A percentile compares a stretch with the other conserved stretches of the same genome.
phyloP scores from a whole-genome alignment of 1,140 invertebrate species.

The Drosophila busckii region DNA sequence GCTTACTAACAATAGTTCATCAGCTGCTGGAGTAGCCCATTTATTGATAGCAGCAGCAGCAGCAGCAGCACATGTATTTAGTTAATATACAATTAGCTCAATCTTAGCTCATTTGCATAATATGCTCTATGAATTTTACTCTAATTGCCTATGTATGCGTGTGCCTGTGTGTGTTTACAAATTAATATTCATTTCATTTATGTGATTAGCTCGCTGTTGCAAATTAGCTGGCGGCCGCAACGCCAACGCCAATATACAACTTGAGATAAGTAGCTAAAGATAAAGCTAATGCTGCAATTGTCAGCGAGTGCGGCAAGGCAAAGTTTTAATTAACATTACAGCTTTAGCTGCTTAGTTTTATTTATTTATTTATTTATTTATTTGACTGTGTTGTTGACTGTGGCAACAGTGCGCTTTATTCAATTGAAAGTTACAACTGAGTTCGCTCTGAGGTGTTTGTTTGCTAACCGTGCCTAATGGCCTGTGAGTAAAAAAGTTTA shows the following conservation, averaged over 20 bases:
- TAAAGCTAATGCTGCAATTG: constrained; percentile 12
- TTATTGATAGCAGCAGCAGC: constrained; percentile 12
- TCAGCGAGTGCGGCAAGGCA: constrained; percentile 6
- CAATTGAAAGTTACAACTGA: not conserved
- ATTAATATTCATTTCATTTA: constrained; percentile 55
- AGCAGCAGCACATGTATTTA: constrained; percentile 43
- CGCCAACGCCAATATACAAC: constrained; percentile 1
- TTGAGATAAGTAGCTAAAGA: constrained; percentile 20
- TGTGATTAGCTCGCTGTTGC: constrained; percentile 65
- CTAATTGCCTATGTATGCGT: constrained; percentile 52
- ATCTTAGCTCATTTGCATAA: constrained; percentile 58
- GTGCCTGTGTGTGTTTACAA: constrained; percentile 13
- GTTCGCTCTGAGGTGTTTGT: no score
- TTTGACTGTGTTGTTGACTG: constrained; percentile 2
- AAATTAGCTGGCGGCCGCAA: constrained; percentile 54
- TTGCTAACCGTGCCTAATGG: no score
- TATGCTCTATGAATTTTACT: constrained; percentile 37
- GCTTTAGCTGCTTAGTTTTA: constrained; percentile 46
- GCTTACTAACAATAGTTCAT: constrained; percentile 14
- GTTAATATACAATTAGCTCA: constrained; percentile 71
- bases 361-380: constrained; percentile 10
- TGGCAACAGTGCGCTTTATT: constrained; percentile 32
- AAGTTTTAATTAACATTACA: constrained; percentile 74
- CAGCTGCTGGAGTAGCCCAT: constrained; percentile 7
- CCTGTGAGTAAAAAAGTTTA: no score